Base-by-base conservation (phyloP, 2,797 vertebrate genomes). In the Erpetoichthys calabaricus region DNA sequence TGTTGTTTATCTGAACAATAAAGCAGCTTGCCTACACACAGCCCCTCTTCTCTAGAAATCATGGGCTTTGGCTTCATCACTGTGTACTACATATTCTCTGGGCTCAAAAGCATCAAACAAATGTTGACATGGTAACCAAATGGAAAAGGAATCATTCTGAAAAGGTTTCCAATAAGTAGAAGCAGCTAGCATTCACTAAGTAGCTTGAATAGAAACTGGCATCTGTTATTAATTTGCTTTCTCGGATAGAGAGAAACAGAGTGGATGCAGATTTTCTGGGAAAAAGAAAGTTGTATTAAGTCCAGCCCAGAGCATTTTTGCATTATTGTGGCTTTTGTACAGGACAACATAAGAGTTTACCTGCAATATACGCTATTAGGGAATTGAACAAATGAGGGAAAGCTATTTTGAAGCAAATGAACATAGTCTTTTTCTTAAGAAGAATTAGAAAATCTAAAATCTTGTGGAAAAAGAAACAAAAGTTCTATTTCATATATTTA, bases 191-290 rank as follows among this genome's bases (percentile, higher is more conserved):
- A 67, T 77, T 77, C 68, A 65, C 58, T 69, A 75, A 77, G 75
- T 69, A 73, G 65, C 63, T 70, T 77, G 75, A 74, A 68, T 62
- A 72, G 70, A 73, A 71, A n/a, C 65, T 71, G 72, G 77, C 77
- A 84, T 81, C 75, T 81, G 74, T 72, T 83, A 78, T 68, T 77
- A 71, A 74, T 83, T 77, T 82, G 64, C 69, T 80, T 78, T 77
- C 66, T 69, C 70, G 56, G 65, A 77, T 76, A 65, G 73, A 75
- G 70, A 74, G 80, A 80, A 72, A 66, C 64, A 74, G 63, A 53
- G 64, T 80, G 77, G 79, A 72, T 80, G 69, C 70, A 82, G 41
- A 54, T 25, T 53, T 77, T 81, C 76, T 79, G 69, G 68, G 71
- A 80, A 81, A 72, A 69, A 25, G 1, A 25, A 25, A 73, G 77